Conservation (phyloP, 2,113 vertebrate genomes). For the Genyomyrus donnyi region DNA sequence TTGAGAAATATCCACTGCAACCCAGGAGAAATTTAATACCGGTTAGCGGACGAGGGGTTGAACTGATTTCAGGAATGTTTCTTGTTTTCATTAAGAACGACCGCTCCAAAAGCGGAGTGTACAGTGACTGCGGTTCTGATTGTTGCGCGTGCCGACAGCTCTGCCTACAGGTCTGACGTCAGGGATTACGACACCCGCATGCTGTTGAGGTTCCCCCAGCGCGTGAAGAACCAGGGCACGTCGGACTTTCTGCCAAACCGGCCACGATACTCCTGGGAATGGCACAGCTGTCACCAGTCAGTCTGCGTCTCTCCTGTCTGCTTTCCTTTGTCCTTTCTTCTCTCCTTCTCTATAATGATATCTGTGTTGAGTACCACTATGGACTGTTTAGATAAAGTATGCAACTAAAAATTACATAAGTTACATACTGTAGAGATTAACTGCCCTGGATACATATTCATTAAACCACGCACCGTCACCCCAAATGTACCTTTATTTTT, state of each 20-base stretch:
- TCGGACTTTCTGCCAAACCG: conserved; percentile 88
- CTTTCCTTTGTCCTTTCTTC: not conserved
- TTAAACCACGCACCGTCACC: not conserved
- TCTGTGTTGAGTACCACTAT: not conserved
- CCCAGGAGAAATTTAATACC: not conserved
- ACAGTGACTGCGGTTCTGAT: not conserved
- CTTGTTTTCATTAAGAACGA: conserved; percentile 1
- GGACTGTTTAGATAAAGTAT: not conserved
- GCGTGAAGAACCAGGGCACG: conserved; percentile 95
- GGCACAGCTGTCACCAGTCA: conserved; percentile 97
- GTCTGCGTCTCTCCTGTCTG: conserved; percentile 41
- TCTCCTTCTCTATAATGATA: not conserved
- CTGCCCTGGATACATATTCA: not conserved
- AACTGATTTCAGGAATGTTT: not conserved
- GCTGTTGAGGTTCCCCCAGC: conserved; percentile 83
- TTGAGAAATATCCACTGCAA: not conserved
- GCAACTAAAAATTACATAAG: not conserved
- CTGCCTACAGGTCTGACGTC: conserved; percentile 64
- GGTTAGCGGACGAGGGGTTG: not conserved
- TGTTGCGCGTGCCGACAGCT: conserved; percentile 52
- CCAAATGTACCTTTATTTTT: not conserved
- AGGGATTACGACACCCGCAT: conserved; percentile 87
- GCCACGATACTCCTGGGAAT: conserved; percentile 91
- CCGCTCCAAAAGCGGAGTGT: not conserved
- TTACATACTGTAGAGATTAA: not conserved